A percentile compares a stretch with the other conserved stretches of the same genome.
phyloP scores from a whole-genome alignment of 2,797 vertebrate species.

The Spondyliosoma cantharus region DNA sequence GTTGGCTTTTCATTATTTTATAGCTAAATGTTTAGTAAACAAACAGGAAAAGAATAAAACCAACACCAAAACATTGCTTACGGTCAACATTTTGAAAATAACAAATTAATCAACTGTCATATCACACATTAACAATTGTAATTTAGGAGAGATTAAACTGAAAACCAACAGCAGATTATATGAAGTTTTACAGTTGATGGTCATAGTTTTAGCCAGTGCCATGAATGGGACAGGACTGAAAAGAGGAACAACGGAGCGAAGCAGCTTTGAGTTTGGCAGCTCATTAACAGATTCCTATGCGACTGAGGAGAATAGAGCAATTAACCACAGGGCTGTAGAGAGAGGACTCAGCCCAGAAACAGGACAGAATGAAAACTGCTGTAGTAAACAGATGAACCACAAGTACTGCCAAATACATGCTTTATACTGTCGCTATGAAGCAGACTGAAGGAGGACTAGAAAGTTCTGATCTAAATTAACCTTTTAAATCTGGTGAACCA shows the following conservation, averaged over 20 bases:
- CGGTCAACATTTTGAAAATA: no score
- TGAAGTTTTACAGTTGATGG: neutral
- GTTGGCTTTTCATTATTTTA: neutral
- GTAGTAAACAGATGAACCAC: constrained; percentile 46
- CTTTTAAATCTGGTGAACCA: constrained; percentile 7
- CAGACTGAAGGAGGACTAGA: neutral
- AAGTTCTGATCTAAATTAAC: constrained; percentile 1
- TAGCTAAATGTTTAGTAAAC: neutral
- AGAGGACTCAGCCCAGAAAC: constrained; percentile 24
- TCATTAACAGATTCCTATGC: constrained; percentile 79
- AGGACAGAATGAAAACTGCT: constrained; percentile 28
- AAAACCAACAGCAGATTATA: constrained; percentile 2
- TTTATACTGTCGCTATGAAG: neutral
- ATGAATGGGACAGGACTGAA: constrained; percentile 38
- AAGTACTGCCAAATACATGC: constrained; percentile 30
- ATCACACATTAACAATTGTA: neutral
- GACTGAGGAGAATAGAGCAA: constrained; percentile 65
- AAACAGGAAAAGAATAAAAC: no score
- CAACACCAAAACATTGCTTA: no score
- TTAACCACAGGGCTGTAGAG: constrained; percentile 55
- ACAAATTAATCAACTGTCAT: no score
- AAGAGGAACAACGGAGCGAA: constrained; percentile 34
- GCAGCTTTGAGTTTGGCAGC: constrained; percentile 58
- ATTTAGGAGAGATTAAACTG: neutral
- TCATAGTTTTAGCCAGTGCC: constrained; percentile 1